Evolutionary conservation across 2,888 invertebrate species (phyloP).

Genomic region (Ophraella communa): DNA sequence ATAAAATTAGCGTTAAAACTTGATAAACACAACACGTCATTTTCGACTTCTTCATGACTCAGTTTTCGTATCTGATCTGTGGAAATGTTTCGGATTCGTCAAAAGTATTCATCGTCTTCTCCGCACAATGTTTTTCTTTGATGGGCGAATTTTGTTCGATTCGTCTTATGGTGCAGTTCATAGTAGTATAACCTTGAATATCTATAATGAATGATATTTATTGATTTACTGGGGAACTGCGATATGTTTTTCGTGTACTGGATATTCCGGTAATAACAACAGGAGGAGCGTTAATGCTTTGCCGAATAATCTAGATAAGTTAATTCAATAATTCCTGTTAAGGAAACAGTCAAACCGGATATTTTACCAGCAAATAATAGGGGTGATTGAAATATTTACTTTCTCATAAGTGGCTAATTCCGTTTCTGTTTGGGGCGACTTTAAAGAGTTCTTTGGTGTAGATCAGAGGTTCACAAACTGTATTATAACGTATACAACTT

Average conservation of each 20-base stretch:
- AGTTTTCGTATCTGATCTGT: neutral
- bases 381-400: too few relatives aligned
- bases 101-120: neutral
- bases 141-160: neutral
- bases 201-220: neutral
- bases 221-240: neutral
- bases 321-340: too few relatives aligned
- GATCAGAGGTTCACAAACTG: too few relatives aligned
- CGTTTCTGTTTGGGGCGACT: too few relatives aligned
- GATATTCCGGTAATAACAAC: too few relatives aligned
- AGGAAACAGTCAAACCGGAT: too few relatives aligned
- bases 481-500: too few relatives aligned
- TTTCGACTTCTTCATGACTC: slow-evolving; percentile 1
- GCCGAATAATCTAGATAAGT: too few relatives aligned
- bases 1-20: slow-evolving; percentile 16
- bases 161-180: slow-evolving; percentile 15
- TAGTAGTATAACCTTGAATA: slow-evolving; percentile 7
- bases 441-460: too few relatives aligned
- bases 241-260: neutral
- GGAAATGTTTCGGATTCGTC: slow-evolving; percentile 3
- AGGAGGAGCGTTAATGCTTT: too few relatives aligned
- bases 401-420: too few relatives aligned
- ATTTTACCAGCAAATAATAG: too few relatives aligned
- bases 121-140: neutral
- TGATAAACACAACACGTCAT: slow-evolving; percentile 13